Percentiles rank a stretch among this genome's conserved stretches.
phyloP scores from a whole-genome alignment of 2,113 vertebrate species.

The Toxotes chatareus region DNA sequence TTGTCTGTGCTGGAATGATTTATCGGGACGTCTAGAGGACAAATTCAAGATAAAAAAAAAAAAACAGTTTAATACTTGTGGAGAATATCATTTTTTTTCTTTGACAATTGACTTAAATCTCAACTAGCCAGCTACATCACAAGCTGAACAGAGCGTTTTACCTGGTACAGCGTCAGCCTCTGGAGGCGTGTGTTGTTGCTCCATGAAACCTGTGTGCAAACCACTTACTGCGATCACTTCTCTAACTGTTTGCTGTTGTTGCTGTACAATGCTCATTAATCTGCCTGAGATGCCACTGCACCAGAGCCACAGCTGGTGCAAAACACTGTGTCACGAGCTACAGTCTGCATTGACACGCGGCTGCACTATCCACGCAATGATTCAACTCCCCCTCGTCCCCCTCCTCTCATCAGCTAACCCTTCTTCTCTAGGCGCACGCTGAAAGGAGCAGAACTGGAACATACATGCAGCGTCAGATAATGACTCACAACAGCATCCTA shows the following conservation, averaged over 20 bases:
- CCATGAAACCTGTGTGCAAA: slow-evolving; percentile 34
- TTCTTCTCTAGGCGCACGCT: slow-evolving; percentile 21
- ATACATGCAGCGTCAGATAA: slow-evolving; percentile 62
- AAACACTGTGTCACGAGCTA: slow-evolving; percentile 76
- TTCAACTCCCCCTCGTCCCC: slow-evolving; percentile 1
- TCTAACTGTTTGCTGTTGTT: slow-evolving; percentile 26
- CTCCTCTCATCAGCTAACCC: slow-evolving; percentile 13
- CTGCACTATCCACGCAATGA: slow-evolving; percentile 41
- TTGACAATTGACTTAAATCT: background rate
- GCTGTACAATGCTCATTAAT: slow-evolving; percentile 64
- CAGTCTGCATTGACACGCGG: slow-evolving; percentile 69
- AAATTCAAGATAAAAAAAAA: background rate
- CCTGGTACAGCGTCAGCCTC: slow-evolving; percentile 25
- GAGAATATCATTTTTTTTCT: background rate
- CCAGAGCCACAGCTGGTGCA: slow-evolving; percentile 73
- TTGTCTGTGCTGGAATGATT: background rate
- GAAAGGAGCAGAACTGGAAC: slow-evolving; percentile 49
- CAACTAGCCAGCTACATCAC: background rate
- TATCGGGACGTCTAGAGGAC: background rate
- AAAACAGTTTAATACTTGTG: background rate
- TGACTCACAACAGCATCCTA: slow-evolving; percentile 65
- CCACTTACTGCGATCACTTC: slow-evolving; percentile 30
- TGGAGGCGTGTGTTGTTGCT: background rate
- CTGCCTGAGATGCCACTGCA: slow-evolving; percentile 75
- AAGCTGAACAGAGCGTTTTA: background rate